Base-by-base conservation (phyloP, 1,140 invertebrate genomes). In the Solenopsis fugax region DNA sequence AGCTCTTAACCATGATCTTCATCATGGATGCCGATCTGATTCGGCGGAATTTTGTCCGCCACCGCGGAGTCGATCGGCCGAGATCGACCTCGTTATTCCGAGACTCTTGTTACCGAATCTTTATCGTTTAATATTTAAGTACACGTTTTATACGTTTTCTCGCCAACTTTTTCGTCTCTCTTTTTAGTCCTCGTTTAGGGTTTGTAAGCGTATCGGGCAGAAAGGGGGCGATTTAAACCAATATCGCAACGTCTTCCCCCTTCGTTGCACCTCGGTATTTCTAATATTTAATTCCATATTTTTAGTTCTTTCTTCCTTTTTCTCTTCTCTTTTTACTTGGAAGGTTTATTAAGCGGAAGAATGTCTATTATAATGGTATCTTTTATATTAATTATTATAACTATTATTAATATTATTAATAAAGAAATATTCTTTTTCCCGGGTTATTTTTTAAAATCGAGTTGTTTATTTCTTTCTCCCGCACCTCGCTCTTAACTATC, bases 371-470 rank as follows among this genome's bases (percentile, higher is more conserved):
- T 56, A 60, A 90, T 88, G 50, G 77, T 64, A 52, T 73, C 37
- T 69, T 45, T 69, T 69, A 69, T 48, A 87, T 72, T 86, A 90
- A 87, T 85, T 90, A 92, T 90, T 90, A 86, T 91, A 88, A 92
- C 89, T 73, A 87, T 90, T 87, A 91, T 92, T 90, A 91, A 82
- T 90, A 92, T 91, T 93, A 93, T 87, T 89, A 86, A 91, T 92
- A 86, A 93, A 94, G 92, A 93, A 64, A 90, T 87, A 92, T 88
- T 94, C 84, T 90, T 93, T 93, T 92, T 94, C 95, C 92, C 92
- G 94, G 94, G 93, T 94, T 94, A 93, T 94, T 94, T 94, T 94
- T 89, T 93, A 91, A 92, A 91, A 90, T 76, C 16, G 29, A 76
- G 52, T 85, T 87, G 65, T 90, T 60, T 6, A 52, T 87, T 90